Conservation (phyloP, 2,888 invertebrate species). For the Pristionchus arcanus region DNA sequence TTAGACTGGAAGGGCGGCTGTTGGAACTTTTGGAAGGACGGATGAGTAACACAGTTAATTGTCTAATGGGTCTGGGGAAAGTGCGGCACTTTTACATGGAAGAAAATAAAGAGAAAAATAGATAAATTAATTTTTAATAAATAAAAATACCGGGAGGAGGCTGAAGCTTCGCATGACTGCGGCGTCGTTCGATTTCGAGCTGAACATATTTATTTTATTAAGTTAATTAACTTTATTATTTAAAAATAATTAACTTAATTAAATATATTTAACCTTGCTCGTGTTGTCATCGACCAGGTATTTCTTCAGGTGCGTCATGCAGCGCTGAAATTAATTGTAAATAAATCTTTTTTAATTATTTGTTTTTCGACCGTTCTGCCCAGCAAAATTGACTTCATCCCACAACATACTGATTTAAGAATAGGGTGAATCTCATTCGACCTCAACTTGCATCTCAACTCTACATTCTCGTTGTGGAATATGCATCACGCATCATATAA, state of each 20-base stretch:
- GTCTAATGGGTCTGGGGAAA: not conserved
- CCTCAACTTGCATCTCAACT: not conserved
- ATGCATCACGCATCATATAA: not conserved
- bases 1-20: slow-evolving; percentile 15
- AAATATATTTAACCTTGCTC: slow-evolving; percentile 15
- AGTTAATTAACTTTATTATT: not conserved
- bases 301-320: slow-evolving; percentile 53
- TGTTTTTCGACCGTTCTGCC: not conserved
- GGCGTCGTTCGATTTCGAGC: not conserved
- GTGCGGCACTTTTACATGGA: not conserved
- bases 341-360: not conserved
- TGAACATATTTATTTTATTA: not conserved
- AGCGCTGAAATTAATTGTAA: not conserved
- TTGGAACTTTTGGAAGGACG: not conserved
- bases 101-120: not conserved
- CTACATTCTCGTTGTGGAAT: not conserved
- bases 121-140: not conserved
- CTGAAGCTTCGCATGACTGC: slow-evolving; percentile 38
- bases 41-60: no score
- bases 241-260: not conserved
- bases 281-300: slow-evolving; percentile 40
- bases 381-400: not conserved
- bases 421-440: not conserved
- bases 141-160: slow-evolving; percentile 46
- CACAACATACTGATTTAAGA: not conserved